Evolutionary conservation across 2,888 invertebrate genomes (phyloP), one percentile per base, ranked within the genome.

Genomic region (Holacanthella duospinosa): DNA sequence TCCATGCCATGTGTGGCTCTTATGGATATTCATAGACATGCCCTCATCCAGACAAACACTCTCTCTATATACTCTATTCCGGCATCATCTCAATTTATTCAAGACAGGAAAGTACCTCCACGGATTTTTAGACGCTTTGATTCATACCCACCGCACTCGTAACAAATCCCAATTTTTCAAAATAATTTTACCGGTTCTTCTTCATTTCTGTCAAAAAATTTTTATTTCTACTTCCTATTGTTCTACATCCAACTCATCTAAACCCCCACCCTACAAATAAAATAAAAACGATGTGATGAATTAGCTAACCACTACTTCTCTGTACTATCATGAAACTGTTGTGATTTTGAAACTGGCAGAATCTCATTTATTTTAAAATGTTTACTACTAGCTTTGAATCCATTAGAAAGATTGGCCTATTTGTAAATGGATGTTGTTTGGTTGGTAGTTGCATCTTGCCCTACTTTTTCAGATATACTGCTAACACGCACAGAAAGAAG

Each of bases 391-490:
- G 12, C 48, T 21, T 48, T 48, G 48, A 48, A 21, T 48, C 48
- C 48, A 48, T 48, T 48, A 48, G 48, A 21, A 36, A 4, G 48
- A 48, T 48, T 48, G 48, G 16, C 48, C 48, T 48, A 48, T 48
- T 48, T 48, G 48, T 48, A 48, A 48, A 48, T 9, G n/a, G n/a
- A n/a, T n/a, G n/a, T n/a, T 36, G 36, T 36, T 16, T 36, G 36
- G 19, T 48, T 21, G 6, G 12, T 9, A 21, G 19, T 48, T 48
- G 12, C 48, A 48, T 48, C 48, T 48, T 48, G 48, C 48, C 48
- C 48, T 48, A 48, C 48, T 48, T 48, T 48, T 48, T 21, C 48
- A 48, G 21, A 48, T 48, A 16, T 48, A n/a, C 12, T 21, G 4
- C 48, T 16, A 4, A 21, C 48, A 48, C 48, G 48, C 48, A 48